phyloP scores from a whole-genome alignment of 2,797 vertebrate species.

The Onychomys torridus region DNA sequence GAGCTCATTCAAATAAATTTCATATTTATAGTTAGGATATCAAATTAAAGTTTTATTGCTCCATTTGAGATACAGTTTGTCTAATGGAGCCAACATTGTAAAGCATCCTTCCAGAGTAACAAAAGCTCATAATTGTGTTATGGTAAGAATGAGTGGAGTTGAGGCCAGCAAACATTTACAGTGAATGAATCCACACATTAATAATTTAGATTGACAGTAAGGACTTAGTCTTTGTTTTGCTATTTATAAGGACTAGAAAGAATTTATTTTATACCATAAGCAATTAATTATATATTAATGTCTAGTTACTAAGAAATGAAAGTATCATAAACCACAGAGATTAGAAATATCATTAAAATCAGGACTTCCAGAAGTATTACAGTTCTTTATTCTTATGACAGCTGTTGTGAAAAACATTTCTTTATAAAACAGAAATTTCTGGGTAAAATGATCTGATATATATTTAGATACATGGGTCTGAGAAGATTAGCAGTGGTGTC shows the following conservation, averaged over 20 bases:
- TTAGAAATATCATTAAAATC: conserved; percentile 33
- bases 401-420: neutral
- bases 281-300: conserved; percentile 76
- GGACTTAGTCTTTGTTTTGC: conserved; percentile 30
- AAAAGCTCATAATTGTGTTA: conserved; percentile 17
- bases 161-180: conserved; percentile 51
- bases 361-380: neutral
- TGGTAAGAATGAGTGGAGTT: neutral
- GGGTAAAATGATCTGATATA: conserved; percentile 15
- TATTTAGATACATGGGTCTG: neutral
- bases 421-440: neutral
- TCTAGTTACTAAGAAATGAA: conserved; percentile 46
- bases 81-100: conserved; percentile 15
- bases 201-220: conserved; percentile 66
- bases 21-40: neutral
- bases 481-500: conserved; percentile 22
- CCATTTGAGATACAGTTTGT: conserved; percentile 19
- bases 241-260: conserved; percentile 42
- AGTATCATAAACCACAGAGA: conserved; percentile 37
- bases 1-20: neutral
- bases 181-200: conserved; percentile 68
- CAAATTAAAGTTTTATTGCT: conserved; percentile 1
- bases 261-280: conserved; percentile 56
- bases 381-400: conserved; percentile 26
- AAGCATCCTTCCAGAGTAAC: conserved; percentile 46